Conservation (phyloP, 2,888 invertebrate genomes). For the Empis stercorea region DNA sequence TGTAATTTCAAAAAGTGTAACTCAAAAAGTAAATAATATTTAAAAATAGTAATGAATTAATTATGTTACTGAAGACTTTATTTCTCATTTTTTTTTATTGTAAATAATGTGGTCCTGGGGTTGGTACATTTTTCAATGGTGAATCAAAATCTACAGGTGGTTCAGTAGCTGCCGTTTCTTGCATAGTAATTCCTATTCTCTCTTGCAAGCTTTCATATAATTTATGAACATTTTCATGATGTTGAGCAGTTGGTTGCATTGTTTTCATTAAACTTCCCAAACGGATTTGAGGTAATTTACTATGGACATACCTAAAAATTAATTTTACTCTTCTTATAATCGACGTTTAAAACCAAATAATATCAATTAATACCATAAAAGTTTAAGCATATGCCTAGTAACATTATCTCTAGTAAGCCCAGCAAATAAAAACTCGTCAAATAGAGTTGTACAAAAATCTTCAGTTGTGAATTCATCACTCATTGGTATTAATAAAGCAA, state of each 20-base stretch:
- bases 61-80: too few relatives aligned
- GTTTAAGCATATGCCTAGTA: constrained; percentile 75
- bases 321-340: too few relatives aligned
- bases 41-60: too few relatives aligned
- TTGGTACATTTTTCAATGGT: constrained; percentile 73
- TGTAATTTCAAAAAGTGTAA: too few relatives aligned
- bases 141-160: constrained; percentile 63
- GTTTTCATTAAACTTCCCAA: constrained; percentile 59
- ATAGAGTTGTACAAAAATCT: constrained; percentile 88
- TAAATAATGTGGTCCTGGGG: constrained; percentile 55
- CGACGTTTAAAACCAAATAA: too few relatives aligned
- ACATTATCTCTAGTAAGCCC: constrained; percentile 83
- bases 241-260: constrained; percentile 51
- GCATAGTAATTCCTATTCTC: constrained; percentile 53
- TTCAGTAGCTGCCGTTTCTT: constrained; percentile 51
- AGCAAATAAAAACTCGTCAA: constrained; percentile 91
- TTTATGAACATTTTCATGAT: constrained; percentile 72
- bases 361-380: constrained; percentile 58
- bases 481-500: constrained; percentile 69
- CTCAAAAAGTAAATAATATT: too few relatives aligned
- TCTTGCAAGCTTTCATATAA: constrained; percentile 65
- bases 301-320: constrained; percentile 64
- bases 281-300: constrained; percentile 57
- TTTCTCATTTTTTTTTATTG: constrained; percentile 9
- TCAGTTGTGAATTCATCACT: constrained; percentile 86